phyloP scores from a whole-genome alignment of 2,113 vertebrate species.

The Chiloscyllium plagiosum region DNA sequence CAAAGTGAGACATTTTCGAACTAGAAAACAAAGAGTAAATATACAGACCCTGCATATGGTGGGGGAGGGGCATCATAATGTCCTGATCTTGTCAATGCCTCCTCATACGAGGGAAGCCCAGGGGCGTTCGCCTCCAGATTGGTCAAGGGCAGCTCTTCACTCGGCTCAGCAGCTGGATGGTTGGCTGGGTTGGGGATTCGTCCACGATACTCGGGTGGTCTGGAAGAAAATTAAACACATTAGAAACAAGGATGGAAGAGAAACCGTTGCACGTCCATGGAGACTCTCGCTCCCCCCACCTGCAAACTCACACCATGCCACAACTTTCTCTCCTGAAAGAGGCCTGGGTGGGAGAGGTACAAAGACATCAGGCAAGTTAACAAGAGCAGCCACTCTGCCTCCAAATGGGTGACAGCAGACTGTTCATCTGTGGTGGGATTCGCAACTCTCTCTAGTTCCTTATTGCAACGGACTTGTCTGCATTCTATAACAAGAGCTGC shows the following conservation, averaged over 20 bases:
- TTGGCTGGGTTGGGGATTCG: accelerated
- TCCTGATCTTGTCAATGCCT: conserved; percentile 64
- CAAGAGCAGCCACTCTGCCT: neutral
- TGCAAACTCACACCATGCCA: neutral
- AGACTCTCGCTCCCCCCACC: neutral
- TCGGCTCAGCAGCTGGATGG: neutral
- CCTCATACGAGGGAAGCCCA: conserved; percentile 70
- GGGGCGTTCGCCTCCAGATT: conserved; percentile 47
- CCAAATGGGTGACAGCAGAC: neutral
- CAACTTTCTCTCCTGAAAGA: neutral
- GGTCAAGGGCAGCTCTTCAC: conserved; percentile 41
- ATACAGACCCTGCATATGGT: conserved; percentile 68
- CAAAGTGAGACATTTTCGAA: neutral
- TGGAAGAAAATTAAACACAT: neutral
- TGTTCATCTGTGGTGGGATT: neutral
- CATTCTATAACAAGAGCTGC: neutral
- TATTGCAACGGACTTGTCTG: neutral
- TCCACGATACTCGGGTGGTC: neutral
- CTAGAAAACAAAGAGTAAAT: neutral
- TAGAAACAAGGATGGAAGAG: neutral
- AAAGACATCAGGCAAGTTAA: neutral
- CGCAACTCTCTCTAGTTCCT: neutral
- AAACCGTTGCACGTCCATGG: neutral
- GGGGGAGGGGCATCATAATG: conserved; percentile 75
- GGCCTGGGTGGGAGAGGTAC: neutral